Evolutionary conservation across 2,888 invertebrate species (phyloP).

Genomic region (Calliphora vomitoria): DNA sequence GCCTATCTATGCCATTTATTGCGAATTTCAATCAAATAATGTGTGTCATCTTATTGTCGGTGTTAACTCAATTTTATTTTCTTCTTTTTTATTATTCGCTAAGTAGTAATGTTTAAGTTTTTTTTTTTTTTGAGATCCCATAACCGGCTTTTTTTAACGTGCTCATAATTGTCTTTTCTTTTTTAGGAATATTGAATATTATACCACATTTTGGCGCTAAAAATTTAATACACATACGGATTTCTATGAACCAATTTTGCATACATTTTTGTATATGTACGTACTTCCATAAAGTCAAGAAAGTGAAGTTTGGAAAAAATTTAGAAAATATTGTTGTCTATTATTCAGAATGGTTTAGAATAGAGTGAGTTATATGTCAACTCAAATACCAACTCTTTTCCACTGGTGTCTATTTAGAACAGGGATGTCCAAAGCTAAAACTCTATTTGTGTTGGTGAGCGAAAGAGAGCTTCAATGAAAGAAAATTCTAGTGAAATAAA

Average conservation of each 20-base stretch:
- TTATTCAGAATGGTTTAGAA: too few relatives aligned
- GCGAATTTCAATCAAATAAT: too few relatives aligned
- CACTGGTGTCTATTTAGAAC: too few relatives aligned
- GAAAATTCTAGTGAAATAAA: too few relatives aligned
- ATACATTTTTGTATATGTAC: background rate
- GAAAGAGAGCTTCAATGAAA: too few relatives aligned
- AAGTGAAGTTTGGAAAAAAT: too few relatives aligned
- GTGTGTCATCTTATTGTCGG: background rate
- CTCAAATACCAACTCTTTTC: too few relatives aligned
- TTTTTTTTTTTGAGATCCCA: constrained; percentile 2
- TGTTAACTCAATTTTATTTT: background rate
- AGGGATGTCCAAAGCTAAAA: too few relatives aligned
- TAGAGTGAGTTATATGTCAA: too few relatives aligned
- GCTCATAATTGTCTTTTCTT: constrained; percentile 2
- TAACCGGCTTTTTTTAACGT: constrained; percentile 36
- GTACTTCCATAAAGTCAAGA: background rate
- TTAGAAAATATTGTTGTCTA: too few relatives aligned
- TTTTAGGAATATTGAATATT: constrained; percentile 14
- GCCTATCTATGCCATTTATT: too few relatives aligned
- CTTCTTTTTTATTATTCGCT: background rate
- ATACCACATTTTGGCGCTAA: constrained; percentile 25
- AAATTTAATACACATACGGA: background rate
- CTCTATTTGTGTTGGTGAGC: too few relatives aligned
- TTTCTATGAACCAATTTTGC: background rate
- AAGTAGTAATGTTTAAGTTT: background rate